These are phyloP conservation scores for Chrysopa pallens DNA, from an alignment of 1,140 invertebrate species.

Conservation along the genomic window DNA sequence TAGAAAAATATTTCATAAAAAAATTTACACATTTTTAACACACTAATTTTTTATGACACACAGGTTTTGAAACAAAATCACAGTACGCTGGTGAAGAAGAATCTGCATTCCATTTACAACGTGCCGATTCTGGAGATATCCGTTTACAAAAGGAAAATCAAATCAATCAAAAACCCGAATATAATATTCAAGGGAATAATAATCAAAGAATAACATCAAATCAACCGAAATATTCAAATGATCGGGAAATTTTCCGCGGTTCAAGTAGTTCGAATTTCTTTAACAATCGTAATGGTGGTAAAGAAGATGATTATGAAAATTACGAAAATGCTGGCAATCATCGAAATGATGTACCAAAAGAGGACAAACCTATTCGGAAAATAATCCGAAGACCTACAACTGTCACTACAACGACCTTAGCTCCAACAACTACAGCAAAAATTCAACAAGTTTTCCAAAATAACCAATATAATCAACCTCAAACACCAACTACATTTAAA, in stretches of 20 bases:
- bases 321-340: constrained; percentile 19
- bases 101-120: constrained; percentile 52
- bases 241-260: constrained; percentile 34
- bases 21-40: neutral
- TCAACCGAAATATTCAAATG: constrained; percentile 13
- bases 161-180: constrained; percentile 16
- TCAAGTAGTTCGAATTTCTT: constrained; percentile 52
- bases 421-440: constrained; percentile 13
- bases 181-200: constrained; percentile 21
- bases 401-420: constrained; percentile 14
- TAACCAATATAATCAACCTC: constrained; percentile 21
- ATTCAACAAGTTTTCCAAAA: constrained; percentile 18
- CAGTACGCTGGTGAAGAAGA: constrained; percentile 45
- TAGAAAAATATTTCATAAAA: too few relatives aligned
- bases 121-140: constrained; percentile 50
- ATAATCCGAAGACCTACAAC: constrained; percentile 20
- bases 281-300: constrained; percentile 36
- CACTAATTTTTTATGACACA: neutral
- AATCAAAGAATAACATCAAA: too few relatives aligned
- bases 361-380: constrained; percentile 19
- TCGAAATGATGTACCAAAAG: constrained; percentile 13
- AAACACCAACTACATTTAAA: constrained; percentile 20
- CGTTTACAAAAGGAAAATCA: constrained; percentile 22
- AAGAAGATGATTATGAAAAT: constrained; percentile 35
- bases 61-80: constrained; percentile 39